Evolutionary conservation across 2,888 invertebrate genomes (phyloP), one percentile per base, ranked within the genome.

Genomic region (Hipparchia semele): DNA sequence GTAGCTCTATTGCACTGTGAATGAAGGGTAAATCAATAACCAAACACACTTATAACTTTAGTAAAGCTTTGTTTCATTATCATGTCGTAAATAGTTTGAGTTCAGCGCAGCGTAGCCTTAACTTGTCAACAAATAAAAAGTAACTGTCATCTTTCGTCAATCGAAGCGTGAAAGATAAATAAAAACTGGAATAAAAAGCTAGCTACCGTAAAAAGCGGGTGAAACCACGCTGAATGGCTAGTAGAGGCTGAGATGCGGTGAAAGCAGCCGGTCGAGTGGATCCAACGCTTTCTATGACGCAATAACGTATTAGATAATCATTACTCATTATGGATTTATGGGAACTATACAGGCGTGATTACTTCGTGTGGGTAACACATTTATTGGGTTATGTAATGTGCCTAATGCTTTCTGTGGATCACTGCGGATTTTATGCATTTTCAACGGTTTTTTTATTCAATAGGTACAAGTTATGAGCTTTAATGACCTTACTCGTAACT

Each of bases 231-330:
- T 23, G 53, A 33, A n/a, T 46, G 12, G 45, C 68, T 75, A 68
- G 70, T 61, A 10, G 23, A 12, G 51, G n/a, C 51, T 8, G 71
- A 71, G 73, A 73, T 59, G 75, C 46, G 71, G 87, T 82, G 90
- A 89, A 89, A 90, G 89, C 83, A 73, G 70, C 75, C 83, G 84
- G 84, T 86, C 85, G 82, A 82, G 83, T 84, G 83, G 78, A 78
- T 12, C 39, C 68, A 68, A 72, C 71, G 76, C 80, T 78, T 77
- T 77, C 80, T 78, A 70, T 80, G 78, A 73, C 76, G 79, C 79
- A 81, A 82, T 79, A 75, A 71, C 75, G 33, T 73, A 76, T 79
- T 82, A 76, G 73, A 77, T 49, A 79, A 76, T 68, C 73, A 59
- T 68, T 68, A 60, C 68, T 60, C 68, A 68, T 68, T 68, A 68